Evolutionary conservation across 1,140 invertebrate species (phyloP), one percentile per base, ranked within the genome.

Genomic region (Caenorhabditis remanei): DNA sequence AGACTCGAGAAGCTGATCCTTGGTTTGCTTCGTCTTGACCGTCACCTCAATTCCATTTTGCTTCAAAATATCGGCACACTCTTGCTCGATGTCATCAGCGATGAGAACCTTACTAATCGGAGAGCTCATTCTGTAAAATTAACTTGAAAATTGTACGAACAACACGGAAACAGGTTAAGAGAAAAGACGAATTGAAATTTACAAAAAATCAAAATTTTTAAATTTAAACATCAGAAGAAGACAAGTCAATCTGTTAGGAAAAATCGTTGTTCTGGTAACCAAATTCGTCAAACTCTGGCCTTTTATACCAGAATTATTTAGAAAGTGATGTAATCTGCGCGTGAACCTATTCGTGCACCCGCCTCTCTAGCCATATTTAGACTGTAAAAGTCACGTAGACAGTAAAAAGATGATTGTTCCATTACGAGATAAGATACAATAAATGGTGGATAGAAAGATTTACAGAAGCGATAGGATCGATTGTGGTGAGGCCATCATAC

Each of bases 41-140:
- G 97, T 88, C 16, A 88, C 87, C 55, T 50, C 96, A 65, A 99
- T 95, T 19, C 95, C 95, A 92, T 96, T 94, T 79, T 95, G 93
- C 87, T 95, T 93, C 2, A 99, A 94, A 55, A 97, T 94, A 85
- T 96, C 94, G 2, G 95, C 95, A 93, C 97, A 99, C 89, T 95
- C 95, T 14, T 94, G 93, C 91, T 98, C 96, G 4, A 98, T 96
- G 40, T 96, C 96, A 93, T 99, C 98, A 89, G 96, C 96, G 87
- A 99, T 96, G 41, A 99, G 93, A 61, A 99, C 96, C 46, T 55
- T 53, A 56, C 53, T 79, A 48, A 88, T 88, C 50, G 87, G 40
- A 41, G 65, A 41, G 21, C 41, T 61, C 53, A 84, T 84, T 84
- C 43, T 56, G 56, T 2, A 56, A 46, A 41, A 43, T 11, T 9